Evolutionary conservation across 2,113 vertebrate genomes (phyloP), one percentile per base, ranked within the genome.

Genomic region (Colaptes auratus): DNA sequence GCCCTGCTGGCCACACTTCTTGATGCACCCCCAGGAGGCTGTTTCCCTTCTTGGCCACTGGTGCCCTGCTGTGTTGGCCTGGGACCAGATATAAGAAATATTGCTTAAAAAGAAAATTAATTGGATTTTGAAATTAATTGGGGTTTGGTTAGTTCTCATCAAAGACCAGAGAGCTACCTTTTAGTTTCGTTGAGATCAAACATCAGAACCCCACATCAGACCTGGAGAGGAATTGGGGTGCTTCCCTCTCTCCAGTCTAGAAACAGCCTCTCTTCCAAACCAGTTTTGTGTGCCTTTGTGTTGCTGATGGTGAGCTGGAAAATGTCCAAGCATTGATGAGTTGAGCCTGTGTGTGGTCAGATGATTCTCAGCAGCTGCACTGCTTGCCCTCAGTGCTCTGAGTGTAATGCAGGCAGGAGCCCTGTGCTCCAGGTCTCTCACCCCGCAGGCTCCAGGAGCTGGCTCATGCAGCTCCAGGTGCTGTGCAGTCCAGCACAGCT

Each of bases 321-420:
- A 63, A n/a, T 82, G 39, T 67, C 91, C 92, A 83, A 64, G 27
- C 78, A 96, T 96, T 88, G 95, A 97, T 96, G 86, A 67, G 27
- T 84, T 95, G 82, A 53, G 82, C 64, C 67, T 78, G 10, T 61
- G 71, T 89, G 53, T 90, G 59, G 55, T 96, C 93, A 89, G 83
- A 82, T 86, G 91, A 93, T 86, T 71, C 85, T 73, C 85, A 91
- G 90, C 63, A 88, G 84, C 79, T 72, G 83, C 67, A 94, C 94
- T 70, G 66, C 81, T 88, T 96, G 80, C 78, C 66, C 82, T 91
- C 58, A 42, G 0, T 88, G n/a, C n/a, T n/a, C n/a, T 53, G 82
- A 76, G 28, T 63, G 42, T 61, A 78, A 72, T 42, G 31, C 27
- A 69, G 44, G 50, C 71, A 92, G 15, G 24, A 86, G 64, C 25